Conservation (phyloP, 2,888 invertebrate species). For the Tupiocoris notatus region DNA sequence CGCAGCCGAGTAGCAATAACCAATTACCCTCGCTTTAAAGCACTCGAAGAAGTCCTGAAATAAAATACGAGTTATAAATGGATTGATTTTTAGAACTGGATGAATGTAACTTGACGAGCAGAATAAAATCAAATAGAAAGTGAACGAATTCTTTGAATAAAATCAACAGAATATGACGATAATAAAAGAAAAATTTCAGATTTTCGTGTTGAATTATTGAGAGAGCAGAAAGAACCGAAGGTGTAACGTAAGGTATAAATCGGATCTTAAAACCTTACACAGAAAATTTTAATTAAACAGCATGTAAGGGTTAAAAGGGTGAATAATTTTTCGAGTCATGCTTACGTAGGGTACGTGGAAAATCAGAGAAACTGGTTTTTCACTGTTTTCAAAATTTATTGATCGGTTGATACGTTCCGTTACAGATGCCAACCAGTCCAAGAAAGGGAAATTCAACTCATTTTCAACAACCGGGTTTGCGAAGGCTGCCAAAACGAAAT, state of each 20-base stretch:
- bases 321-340: too few species aligned
- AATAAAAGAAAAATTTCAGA: background rate
- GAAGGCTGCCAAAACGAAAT: background rate
- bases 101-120: background rate
- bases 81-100: background rate
- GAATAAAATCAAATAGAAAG: background rate
- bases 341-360: slow-evolving; percentile 68
- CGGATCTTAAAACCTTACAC: too few species aligned
- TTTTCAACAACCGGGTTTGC: slow-evolving; percentile 31
- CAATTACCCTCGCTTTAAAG: slow-evolving; percentile 61
- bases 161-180: background rate
- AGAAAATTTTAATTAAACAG: too few species aligned
- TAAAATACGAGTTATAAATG: slow-evolving; percentile 49
- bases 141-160: background rate
- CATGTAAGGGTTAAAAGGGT: too few species aligned
- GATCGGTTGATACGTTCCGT: slow-evolving; percentile 74
- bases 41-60: slow-evolving; percentile 67
- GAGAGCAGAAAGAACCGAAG: too few species aligned
- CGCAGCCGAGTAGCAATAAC: slow-evolving; percentile 65
- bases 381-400: slow-evolving; percentile 68
- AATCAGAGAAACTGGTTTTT: slow-evolving; percentile 65
- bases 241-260: too few species aligned
- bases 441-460: slow-evolving; percentile 55
- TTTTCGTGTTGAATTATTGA: too few species aligned
- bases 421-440: slow-evolving; percentile 71